These are phyloP conservation scores for Drosophila pallidifrons DNA, from an alignment of 1,140 invertebrate genomes.

Conservation along the genomic window DNA sequence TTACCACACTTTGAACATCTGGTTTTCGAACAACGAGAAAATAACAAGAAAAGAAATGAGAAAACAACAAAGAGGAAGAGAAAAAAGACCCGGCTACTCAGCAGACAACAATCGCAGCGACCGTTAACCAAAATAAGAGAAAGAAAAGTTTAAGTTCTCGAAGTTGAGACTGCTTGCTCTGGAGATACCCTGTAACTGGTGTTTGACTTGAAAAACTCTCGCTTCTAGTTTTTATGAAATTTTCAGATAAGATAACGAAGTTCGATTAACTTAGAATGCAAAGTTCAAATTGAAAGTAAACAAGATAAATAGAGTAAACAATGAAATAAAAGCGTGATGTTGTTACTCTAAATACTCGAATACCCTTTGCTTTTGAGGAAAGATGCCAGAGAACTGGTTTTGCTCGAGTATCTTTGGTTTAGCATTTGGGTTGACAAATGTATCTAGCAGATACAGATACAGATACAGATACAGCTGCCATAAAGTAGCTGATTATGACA, in stretches of 20 bases:
- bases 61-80: neutral
- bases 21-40: conserved; percentile 29
- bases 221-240: no score
- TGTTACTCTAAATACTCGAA: neutral
- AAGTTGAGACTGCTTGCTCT: neutral
- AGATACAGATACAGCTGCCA: conserved; percentile 33
- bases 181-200: neutral
- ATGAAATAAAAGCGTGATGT: neutral
- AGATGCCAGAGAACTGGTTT: conserved; percentile 44
- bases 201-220: no score
- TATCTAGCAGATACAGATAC: conserved; percentile 46
- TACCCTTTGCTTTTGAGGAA: no score
- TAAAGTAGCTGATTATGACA: conserved; percentile 44
- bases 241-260: neutral
- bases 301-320: neutral
- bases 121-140: conserved; percentile 21
- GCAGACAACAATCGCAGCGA: conserved; percentile 11
- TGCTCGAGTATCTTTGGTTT: neutral
- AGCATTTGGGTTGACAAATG: conserved; percentile 38
- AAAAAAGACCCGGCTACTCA: conserved; percentile 19
- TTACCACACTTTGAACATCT: conserved; percentile 48
- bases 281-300: no score
- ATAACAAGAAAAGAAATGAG: conserved; percentile 18
- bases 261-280: neutral
- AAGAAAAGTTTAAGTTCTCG: neutral